These are phyloP conservation scores for Clarias magur DNA, from an alignment of 2,113 vertebrate genomes.

Conservation along the genomic window DNA sequence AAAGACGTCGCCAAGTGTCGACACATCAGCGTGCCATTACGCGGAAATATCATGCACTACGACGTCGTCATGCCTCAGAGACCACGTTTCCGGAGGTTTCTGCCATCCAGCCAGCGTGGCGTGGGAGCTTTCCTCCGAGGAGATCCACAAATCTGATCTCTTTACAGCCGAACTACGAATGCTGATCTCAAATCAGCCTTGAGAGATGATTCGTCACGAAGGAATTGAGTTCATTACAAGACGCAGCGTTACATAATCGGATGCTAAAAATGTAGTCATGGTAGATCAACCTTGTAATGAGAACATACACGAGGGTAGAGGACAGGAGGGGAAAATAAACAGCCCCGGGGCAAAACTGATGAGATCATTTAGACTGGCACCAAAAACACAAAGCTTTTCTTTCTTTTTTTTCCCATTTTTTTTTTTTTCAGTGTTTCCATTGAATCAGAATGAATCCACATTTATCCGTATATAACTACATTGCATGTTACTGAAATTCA, in stretches of 20 bases:
- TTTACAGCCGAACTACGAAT: background rate
- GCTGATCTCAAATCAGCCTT: background rate
- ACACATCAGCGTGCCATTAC: background rate
- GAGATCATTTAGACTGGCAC: background rate
- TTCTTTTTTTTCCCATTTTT: background rate
- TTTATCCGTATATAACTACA: background rate
- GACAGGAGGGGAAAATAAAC: background rate
- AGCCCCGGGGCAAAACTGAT: background rate
- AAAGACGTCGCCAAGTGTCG: background rate
- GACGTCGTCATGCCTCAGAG: background rate
- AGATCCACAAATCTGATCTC: background rate
- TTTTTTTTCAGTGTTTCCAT: background rate
- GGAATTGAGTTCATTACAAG: background rate
- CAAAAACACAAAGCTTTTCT: background rate
- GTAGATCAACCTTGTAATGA: background rate
- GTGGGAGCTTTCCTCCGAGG: background rate
- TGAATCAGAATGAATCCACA: background rate
- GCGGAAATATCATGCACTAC: constrained; percentile 3
- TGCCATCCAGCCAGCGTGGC: background rate
- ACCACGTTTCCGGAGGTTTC: background rate
- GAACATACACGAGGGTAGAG: background rate
- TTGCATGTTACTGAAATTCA: background rate
- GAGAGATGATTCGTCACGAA: background rate
- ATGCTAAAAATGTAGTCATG: constrained; percentile 3
- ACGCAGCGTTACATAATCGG: background rate